Conservation (phyloP, 1,140 invertebrate species). For the Ridgeia piscesae region DNA sequence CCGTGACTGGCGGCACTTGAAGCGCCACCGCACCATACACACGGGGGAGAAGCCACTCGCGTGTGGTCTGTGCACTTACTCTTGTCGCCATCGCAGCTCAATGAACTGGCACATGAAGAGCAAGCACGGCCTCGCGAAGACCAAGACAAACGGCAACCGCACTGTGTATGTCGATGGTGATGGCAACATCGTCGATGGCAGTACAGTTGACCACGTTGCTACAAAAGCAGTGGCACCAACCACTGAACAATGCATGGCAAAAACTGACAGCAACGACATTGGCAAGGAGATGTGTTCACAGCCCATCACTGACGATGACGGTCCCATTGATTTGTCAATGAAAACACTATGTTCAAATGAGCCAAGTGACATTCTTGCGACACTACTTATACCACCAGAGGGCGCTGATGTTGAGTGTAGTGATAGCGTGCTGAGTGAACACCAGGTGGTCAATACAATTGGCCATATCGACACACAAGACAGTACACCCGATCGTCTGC, state of each 20-base stretch:
- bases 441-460: not conserved
- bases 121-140: constrained; percentile 24
- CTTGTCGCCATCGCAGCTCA: constrained; percentile 21
- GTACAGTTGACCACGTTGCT: not conserved
- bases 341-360: not conserved
- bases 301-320: not conserved
- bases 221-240: not conserved
- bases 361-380: not conserved
- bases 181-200: not conserved
- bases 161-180: constrained; percentile 24
- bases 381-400: not conserved
- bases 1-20: constrained; percentile 23
- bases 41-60: constrained; percentile 22
- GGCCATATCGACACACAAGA: not conserved
- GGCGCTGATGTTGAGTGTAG: not conserved
- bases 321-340: not conserved
- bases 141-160: constrained; percentile 19
- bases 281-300: not conserved
- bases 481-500: not conserved
- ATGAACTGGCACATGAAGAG: constrained; percentile 30
- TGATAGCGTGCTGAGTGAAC: not conserved
- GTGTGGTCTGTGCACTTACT: constrained; percentile 22
- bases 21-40: constrained; percentile 23
- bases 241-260: not conserved
- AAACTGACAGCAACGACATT: not conserved